phyloP scores from a whole-genome alignment of 2,797 vertebrate genomes.

The Leucoraja ocellata region DNA sequence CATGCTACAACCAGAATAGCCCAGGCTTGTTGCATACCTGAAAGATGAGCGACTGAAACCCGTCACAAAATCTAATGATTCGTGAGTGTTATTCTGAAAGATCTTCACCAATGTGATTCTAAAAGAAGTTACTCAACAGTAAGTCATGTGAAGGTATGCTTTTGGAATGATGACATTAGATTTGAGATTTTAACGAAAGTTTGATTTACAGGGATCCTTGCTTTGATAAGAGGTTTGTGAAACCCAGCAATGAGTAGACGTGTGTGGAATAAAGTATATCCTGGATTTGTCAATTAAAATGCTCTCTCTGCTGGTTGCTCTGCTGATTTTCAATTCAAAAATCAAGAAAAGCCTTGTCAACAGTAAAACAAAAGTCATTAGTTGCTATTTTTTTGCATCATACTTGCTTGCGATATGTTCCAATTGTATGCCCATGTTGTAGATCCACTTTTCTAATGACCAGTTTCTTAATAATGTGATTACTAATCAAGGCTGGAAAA shows the following conservation, averaged over 20 bases:
- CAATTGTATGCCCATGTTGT: too few species aligned
- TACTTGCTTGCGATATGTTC: too few species aligned
- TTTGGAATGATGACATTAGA: neutral
- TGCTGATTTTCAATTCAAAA: neutral
- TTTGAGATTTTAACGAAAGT: neutral
- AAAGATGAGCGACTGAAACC: neutral
- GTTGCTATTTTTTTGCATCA: neutral
- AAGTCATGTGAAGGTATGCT: neutral
- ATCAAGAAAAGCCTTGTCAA: neutral
- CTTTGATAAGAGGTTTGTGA: neutral
- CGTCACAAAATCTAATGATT: neutral
- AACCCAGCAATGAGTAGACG: neutral
- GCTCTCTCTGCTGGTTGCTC: neutral
- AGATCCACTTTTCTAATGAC: too few species aligned
- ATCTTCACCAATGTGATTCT: neutral
- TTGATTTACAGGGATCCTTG: neutral
- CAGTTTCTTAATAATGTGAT: neutral
- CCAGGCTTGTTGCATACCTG: slow-evolving; percentile 17
- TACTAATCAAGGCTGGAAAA: neutral
- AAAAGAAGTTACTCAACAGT: neutral
- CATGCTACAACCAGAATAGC: neutral
- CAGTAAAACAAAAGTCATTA: neutral
- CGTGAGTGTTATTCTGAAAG: neutral
- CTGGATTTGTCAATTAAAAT: neutral
- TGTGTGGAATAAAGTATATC: too few species aligned